Evolutionary conservation across 2,888 invertebrate species (phyloP), one percentile per base, ranked within the genome.

Genomic region (Gastracanthus pulcherrimus): DNA sequence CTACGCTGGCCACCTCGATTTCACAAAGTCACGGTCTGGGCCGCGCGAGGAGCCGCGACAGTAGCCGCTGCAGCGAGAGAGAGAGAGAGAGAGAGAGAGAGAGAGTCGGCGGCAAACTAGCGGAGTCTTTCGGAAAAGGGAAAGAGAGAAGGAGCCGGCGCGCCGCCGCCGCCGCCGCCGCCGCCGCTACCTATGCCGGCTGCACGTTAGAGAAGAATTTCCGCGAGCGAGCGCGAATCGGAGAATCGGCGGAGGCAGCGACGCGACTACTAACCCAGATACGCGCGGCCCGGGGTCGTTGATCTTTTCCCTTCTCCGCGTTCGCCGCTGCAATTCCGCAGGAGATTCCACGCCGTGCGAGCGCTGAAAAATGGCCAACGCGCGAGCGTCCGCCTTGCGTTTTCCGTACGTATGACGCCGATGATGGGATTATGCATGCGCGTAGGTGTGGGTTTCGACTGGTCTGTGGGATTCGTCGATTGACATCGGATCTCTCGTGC

Each of bases 221-320:
- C 89, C 90, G 89, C 90, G 90, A 87, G 90, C 89, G 90, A 89
- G 90, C 89, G 86, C 89, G 89, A 90, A 83, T 83, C 80, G 89
- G 86, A 38, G 70, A 70, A 70, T 70, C 74, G 64, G 60, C 60
- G 16, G 69, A 48, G n/a, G 66, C 66, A 7, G 51, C 23, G 26
- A 31, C 69, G 85, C 89, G 90, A 90, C 91, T 91, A 90, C 91
- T 91, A 91, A 91, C 91, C 91, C 89, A 91, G 91, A 91, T 91
- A 89, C 89, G 88, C 81, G 76, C 89, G 88, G 86, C 81, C 86
- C 86, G 87, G 85, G 91, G 91, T 91, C 91, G 90, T 89, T 88
- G 91, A 91, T 91, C 91, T 89, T 87, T 89, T 89, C 88, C 87
- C 88, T 88, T 86, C 86, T 86, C 85, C 45, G 5, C 67, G 29